Percentiles rank a stretch among this genome's conserved stretches.
phyloP scores from a whole-genome alignment of 2,113 vertebrate species.

The Pseudolaguvia tuberculata region DNA sequence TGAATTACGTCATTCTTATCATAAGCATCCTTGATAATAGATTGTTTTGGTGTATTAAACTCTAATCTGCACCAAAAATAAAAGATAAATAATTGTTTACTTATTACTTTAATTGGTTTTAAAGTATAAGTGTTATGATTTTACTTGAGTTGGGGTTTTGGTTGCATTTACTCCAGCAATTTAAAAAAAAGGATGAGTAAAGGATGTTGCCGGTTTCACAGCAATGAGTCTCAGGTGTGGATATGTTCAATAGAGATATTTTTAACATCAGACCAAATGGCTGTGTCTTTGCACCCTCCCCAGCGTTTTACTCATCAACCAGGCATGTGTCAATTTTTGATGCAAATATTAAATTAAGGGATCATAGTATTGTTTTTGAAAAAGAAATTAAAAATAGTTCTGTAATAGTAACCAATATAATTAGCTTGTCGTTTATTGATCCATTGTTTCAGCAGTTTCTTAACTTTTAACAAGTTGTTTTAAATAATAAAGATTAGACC shows the following conservation, averaged over 20 bases:
- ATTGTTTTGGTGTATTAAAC: not conserved
- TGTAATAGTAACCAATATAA: not conserved
- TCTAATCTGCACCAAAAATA: no score
- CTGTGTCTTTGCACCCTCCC: slow-evolving; percentile 8
- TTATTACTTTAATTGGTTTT: no score
- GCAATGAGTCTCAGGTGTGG: slow-evolving; percentile 29
- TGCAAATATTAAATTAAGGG: not conserved
- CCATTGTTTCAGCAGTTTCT: not conserved
- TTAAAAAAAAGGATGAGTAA: not conserved
- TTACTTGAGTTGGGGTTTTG: not conserved
- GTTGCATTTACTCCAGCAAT: not conserved
- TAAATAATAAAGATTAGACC: slow-evolving; percentile 4
- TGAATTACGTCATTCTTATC: not conserved
- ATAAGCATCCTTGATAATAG: not conserved
- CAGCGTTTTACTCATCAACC: slow-evolving; percentile 13
- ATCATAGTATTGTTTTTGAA: no score
- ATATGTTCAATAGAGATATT: slow-evolving; percentile 29
- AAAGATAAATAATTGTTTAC: no score
- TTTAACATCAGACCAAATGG: slow-evolving; percentile 17
- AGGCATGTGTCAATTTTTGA: slow-evolving; percentile 1
- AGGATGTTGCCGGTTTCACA: not conserved
- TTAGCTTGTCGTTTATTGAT: not conserved
- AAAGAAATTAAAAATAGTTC: not conserved
- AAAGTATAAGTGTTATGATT: not conserved
- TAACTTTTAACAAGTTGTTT: slow-evolving; percentile 4